A percentile compares a stretch with the other conserved stretches of the same genome.
These are phyloP conservation scores for Phainopepla nitens DNA, from an alignment of 2,113 vertebrate species.

Conservation along the genomic window DNA sequence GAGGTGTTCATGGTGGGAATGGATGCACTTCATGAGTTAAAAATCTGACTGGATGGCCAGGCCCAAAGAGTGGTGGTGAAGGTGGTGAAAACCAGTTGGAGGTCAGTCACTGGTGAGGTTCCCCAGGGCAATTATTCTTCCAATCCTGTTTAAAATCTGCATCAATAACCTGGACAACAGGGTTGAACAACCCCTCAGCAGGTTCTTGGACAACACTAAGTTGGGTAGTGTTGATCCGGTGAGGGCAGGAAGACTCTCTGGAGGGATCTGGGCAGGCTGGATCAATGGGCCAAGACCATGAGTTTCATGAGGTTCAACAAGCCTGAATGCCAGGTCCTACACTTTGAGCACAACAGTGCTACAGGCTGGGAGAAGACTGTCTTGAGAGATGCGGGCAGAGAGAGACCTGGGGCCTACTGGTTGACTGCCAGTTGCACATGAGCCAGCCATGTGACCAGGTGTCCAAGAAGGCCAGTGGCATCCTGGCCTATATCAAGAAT, in stretches of 20 bases:
- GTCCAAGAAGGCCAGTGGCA: neutral
- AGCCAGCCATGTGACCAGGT: neutral
- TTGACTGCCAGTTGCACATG: neutral
- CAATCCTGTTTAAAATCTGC: neutral
- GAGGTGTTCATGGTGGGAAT: no score
- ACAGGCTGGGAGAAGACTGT: neutral
- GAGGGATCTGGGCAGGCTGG: neutral
- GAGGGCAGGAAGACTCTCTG: neutral
- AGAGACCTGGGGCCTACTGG: neutral
- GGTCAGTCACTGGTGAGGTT: neutral
- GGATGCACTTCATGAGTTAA: fast-evolving
- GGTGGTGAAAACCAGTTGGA: neutral
- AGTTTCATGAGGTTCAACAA: neutral
- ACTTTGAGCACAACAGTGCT: neutral
- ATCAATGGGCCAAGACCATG: neutral
- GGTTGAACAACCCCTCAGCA: neutral
- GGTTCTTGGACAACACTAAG: neutral
- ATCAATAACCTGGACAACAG: neutral
- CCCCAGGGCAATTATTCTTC: neutral
- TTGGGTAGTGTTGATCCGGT: neutral
- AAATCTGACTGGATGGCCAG: fast-evolving
- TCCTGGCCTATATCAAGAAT: neutral
- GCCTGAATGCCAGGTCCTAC: neutral
- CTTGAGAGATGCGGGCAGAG: neutral
- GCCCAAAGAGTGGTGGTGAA: neutral